phyloP scores from a whole-genome alignment of 2,888 invertebrate genomes.

The Heliconius sara region DNA sequence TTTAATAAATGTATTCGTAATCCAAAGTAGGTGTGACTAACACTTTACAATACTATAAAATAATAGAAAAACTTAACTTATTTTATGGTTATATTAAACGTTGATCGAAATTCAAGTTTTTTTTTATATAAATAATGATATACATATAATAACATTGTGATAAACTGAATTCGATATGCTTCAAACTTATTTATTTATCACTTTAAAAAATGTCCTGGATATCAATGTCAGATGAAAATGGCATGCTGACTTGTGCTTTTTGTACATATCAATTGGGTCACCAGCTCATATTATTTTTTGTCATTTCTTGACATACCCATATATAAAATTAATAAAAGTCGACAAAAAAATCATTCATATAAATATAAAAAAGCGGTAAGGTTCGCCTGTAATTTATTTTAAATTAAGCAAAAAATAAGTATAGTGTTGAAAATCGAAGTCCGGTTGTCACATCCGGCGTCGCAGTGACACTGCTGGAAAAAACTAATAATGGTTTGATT shows the following conservation, averaged over 20 bases:
- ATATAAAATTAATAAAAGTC: constrained; percentile 29
- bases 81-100: constrained; percentile 8
- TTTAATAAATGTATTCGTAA: neutral
- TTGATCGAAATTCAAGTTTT: constrained; percentile 20
- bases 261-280: constrained; percentile 10
- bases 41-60: neutral
- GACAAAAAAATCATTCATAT: constrained; percentile 48
- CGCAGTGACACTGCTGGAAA: constrained; percentile 52
- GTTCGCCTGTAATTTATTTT: constrained; percentile 69
- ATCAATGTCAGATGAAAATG: constrained; percentile 17
- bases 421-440: constrained; percentile 57
- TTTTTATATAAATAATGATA: neutral
- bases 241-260: constrained; percentile 2
- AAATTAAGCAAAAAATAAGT: constrained; percentile 64
- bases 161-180: constrained; percentile 11
- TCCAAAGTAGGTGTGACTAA: neutral
- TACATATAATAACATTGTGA: constrained; percentile 5
- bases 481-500: constrained; percentile 58
- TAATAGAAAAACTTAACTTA: constrained; percentile 1
- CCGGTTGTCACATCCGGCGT: constrained; percentile 70
- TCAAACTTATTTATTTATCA: constrained; percentile 14
- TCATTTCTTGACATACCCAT: neutral
- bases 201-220: constrained; percentile 17
- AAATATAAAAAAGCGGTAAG: constrained; percentile 35
- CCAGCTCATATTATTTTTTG: constrained; percentile 10